Evolutionary conservation across 2,797 vertebrate genomes (phyloP).

Genomic region (Toxotes lorentzi): DNA sequence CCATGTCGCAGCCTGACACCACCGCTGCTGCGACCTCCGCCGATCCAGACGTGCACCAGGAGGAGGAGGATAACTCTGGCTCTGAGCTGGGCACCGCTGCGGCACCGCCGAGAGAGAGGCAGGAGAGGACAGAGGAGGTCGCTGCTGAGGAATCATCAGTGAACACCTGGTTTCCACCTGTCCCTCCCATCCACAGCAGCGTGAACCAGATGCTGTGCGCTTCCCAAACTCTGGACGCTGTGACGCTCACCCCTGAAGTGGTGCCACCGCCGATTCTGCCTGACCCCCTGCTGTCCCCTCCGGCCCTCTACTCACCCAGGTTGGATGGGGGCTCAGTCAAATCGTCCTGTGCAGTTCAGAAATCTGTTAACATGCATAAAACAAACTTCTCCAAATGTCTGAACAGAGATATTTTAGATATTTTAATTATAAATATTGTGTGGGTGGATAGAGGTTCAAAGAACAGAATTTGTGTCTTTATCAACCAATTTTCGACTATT

Average conservation of each 20-base stretch:
- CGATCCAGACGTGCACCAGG: conserved; percentile 42
- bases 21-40: conserved; percentile 60
- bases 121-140: conserved; percentile 49
- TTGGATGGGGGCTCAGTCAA: conserved; percentile 39
- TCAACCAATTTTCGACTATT: too few species aligned
- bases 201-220: conserved; percentile 84
- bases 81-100: conserved; percentile 52
- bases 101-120: conserved; percentile 38
- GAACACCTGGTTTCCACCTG: conserved; percentile 32
- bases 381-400: neutral
- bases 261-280: conserved; percentile 68
- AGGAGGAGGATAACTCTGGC: conserved; percentile 45
- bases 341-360: neutral
- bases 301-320: conserved; percentile 83
- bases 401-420: neutral
- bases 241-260: conserved; percentile 84
- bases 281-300: conserved; percentile 67
- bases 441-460: too few species aligned
- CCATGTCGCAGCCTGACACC: conserved; percentile 90
- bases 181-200: conserved; percentile 70
- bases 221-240: conserved; percentile 87
- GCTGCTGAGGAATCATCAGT: conserved; percentile 30
- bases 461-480: too few species aligned
- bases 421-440: too few species aligned
- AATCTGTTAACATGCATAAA: neutral